phyloP scores from a whole-genome alignment of 2,797 vertebrate genomes.

The Eospalax fontanierii region DNA sequence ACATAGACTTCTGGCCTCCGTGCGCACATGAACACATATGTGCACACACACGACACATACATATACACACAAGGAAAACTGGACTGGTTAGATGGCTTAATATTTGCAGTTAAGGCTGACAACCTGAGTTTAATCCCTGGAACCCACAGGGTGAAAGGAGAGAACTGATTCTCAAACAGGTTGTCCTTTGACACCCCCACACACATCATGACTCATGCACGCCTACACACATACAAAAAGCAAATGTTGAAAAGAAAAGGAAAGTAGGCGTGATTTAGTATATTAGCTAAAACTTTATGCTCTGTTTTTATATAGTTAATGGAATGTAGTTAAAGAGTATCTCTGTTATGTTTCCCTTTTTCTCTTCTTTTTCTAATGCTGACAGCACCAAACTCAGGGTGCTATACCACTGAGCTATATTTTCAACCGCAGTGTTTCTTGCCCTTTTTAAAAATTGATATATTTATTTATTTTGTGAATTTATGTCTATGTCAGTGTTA shows the following conservation, averaged over 20 bases:
- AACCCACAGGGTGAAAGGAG: neutral
- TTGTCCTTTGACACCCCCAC: no score
- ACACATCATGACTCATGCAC: neutral
- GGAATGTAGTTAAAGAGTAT: neutral
- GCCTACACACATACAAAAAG: no score
- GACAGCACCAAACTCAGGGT: neutral
- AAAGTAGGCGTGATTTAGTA: slow-evolving; percentile 38
- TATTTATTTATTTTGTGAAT: slow-evolving; percentile 54
- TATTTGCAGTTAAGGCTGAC: neutral
- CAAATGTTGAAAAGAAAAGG: neutral
- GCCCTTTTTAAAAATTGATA: neutral
- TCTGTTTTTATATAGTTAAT: neutral
- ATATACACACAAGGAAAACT: neutral
- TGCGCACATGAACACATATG: no score
- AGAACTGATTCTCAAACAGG: neutral
- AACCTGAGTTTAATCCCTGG: neutral
- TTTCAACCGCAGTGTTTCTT: slow-evolving; percentile 42
- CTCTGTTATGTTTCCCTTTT: neutral
- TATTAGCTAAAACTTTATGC: neutral
- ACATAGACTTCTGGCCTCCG: neutral
- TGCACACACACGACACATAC: neutral
- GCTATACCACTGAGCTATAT: neutral
- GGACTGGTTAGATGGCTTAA: neutral
- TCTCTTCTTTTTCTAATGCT: neutral
- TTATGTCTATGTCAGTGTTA: slow-evolving; percentile 19